Base-by-base conservation (phyloP, 37 sponge, comb jelly and placozoan species). In the Axinella damicornis region DNA sequence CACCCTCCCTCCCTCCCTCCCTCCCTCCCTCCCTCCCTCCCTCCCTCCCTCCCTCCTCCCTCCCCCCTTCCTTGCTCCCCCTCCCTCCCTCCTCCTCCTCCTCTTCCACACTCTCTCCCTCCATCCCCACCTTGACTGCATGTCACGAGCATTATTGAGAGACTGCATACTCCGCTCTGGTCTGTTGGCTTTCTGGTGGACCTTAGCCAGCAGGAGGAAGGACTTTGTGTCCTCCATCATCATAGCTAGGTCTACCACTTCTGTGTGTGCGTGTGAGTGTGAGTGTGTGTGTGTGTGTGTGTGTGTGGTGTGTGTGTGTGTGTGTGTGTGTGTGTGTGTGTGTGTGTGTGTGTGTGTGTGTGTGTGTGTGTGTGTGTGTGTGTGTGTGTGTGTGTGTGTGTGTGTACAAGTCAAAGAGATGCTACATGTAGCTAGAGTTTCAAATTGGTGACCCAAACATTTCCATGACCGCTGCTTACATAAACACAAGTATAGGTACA, bases 201-300 rank as follows among this genome's bases (percentile, higher is more conserved):
- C 92, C 41, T 79, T 78, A 6, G 92, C 92, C 59, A 96, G 73
- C 16, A 94, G 86, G 63, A 65, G 54, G 35, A 65, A 31, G 36
- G 60, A 86, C 40, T 65, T 41, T 0, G 79, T 58, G 37, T 84
- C 71, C 57, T 91, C 89, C 39, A 84, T 74, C 54, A 94, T 36
- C 17, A 12, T 34, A 15, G 74, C 22, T 73, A 87, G 65, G 18
- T 94, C 88, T 13, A 53, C 27, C 6, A 31, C 64, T 30, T 65
- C 66, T 71, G 53, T 56, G 46, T 61, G 62, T 61, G 62, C 12
- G 62, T 61, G 62, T 61, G 62, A 14, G 62, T 61, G 62, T 61
- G 62, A 14, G 62, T 61, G 62, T 61, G 62, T 61, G 62, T 61
- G 62, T 61, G 62, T 61, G 62, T 61, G 71, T 70, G 71, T 70